Evolutionary conservation across 1,140 invertebrate genomes (phyloP).

Genomic region (Drosophila lacertosa): DNA sequence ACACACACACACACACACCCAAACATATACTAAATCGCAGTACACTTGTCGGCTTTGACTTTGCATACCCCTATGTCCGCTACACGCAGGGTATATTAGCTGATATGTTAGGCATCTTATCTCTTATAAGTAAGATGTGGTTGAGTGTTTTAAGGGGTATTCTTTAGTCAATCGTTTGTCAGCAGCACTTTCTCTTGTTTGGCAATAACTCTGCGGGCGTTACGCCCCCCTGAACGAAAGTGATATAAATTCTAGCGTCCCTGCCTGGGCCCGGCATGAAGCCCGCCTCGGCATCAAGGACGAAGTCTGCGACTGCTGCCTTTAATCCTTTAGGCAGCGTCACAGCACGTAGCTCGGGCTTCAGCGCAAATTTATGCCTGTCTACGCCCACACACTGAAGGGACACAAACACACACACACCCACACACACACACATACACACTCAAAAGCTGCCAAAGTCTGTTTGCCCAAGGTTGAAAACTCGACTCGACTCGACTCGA

Average conservation of each 20-base stretch:
- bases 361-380: conserved; percentile 64
- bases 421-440: conserved; percentile 8
- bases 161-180: conserved; percentile 22
- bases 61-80: background rate
- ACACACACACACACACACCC: background rate
- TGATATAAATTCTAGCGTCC: conserved; percentile 22
- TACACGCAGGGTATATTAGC: background rate
- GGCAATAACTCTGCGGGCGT: conserved; percentile 32
- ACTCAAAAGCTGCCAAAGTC: background rate
- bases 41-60: background rate
- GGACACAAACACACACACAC: conserved; percentile 1
- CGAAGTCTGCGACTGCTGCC: conserved; percentile 28
- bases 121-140: too few species aligned
- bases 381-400: conserved; percentile 41
- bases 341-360: conserved; percentile 59
- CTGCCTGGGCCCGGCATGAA: background rate
- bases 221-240: conserved; percentile 21
- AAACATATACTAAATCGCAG: conserved; percentile 6
- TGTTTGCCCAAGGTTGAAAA: conserved; percentile 35
- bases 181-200: conserved; percentile 6
- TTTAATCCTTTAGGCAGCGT: conserved; percentile 67
- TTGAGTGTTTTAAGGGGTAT: too few species aligned
- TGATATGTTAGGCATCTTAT: too few species aligned
- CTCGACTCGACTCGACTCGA: conserved; percentile 21
- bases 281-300: conserved; percentile 41